Evolutionary conservation across 2,113 vertebrate species (phyloP).

Genomic region (Psephotus haematonotus): DNA sequence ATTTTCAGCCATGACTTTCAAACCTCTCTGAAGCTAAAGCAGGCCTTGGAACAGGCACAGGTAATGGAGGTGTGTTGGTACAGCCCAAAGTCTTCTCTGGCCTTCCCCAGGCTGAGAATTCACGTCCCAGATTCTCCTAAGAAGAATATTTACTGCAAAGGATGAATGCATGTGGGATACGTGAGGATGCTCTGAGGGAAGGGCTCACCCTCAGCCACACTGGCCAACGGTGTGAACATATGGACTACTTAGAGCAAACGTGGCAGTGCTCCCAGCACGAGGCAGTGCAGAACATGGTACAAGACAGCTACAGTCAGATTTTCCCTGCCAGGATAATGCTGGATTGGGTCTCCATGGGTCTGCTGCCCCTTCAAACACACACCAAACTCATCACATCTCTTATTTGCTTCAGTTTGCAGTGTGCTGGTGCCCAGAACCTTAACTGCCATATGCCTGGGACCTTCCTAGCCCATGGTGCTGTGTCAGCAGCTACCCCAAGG

Average conservation of each 20-base stretch:
- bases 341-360: neutral
- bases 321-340: neutral
- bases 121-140: neutral
- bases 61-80: neutral
- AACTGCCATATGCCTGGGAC: neutral
- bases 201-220: neutral
- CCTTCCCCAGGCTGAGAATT: neutral
- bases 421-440: neutral
- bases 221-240: conserved; percentile 5
- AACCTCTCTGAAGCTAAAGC: neutral
- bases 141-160: neutral
- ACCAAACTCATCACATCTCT: neutral
- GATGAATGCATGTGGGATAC: neutral
- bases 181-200: neutral
- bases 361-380: neutral
- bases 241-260: neutral
- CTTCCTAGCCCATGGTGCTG: neutral
- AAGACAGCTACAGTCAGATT: neutral
- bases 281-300: neutral
- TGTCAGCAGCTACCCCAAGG: neutral
- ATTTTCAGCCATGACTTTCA: neutral
- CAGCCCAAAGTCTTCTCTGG: rapidly evolving
- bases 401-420: neutral
- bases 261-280: neutral
- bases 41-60: neutral